Evolutionary conservation across 2,797 vertebrate species (phyloP).

Genomic region (Poliocrania exsul): DNA sequence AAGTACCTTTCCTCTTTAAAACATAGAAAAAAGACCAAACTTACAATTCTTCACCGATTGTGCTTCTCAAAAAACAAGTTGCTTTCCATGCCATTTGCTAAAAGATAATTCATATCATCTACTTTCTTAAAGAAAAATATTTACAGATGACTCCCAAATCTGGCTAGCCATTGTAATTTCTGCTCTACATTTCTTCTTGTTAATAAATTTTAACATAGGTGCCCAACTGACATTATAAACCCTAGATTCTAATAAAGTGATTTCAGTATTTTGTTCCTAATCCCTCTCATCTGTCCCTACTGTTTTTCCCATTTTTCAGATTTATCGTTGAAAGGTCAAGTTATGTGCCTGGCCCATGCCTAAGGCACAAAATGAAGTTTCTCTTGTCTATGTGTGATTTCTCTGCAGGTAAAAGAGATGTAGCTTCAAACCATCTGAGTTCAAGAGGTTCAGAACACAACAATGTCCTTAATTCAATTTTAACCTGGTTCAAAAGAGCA

Average conservation of each 20-base stretch:
- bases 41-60: not conserved
- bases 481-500: not conserved
- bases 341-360: not conserved
- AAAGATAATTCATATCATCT: not conserved
- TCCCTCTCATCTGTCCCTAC: not conserved
- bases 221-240: not conserved
- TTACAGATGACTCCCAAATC: not conserved
- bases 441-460: not conserved
- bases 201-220: not conserved
- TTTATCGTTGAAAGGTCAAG: not conserved
- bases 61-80: not conserved
- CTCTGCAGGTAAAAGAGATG: not conserved
- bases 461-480: not conserved
- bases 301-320: not conserved
- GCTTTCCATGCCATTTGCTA: not conserved
- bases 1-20: not conserved
- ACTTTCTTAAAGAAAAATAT: not conserved
- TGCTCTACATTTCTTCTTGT: not conserved
- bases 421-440: not conserved
- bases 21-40: not conserved
- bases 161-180: not conserved
- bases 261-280: not conserved
- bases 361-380: not conserved
- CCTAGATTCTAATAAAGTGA: not conserved
- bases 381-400: not conserved